These are phyloP conservation scores for Quiscalus mexicanus DNA, from an alignment of 2,113 vertebrate species.

Conservation along the genomic window DNA sequence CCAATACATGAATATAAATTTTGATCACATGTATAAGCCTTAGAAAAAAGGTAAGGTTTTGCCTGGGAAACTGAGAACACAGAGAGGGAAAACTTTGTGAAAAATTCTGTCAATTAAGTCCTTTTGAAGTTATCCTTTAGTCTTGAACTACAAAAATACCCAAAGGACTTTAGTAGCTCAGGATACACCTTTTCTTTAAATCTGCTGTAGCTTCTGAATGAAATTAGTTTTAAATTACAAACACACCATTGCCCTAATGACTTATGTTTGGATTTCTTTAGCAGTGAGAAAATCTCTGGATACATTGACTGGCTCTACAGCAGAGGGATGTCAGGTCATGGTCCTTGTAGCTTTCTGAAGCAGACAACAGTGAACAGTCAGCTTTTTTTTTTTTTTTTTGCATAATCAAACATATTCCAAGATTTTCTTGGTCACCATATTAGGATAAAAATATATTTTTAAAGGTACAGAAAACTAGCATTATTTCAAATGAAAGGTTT, in stretches of 20 bases:
- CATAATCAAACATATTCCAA: not conserved
- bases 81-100: not conserved
- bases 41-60: not conserved
- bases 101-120: not conserved
- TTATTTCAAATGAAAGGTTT: not conserved
- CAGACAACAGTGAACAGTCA: not conserved
- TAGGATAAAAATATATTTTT: not conserved
- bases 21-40: not conserved
- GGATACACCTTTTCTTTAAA: not conserved
- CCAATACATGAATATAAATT: not conserved
- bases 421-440: not conserved
- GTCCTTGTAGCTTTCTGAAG: not conserved
- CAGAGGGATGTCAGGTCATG: not conserved
- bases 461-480: not conserved
- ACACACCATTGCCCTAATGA: not conserved
- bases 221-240: constrained; percentile 11
- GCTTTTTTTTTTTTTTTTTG: not conserved
- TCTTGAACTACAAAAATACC: not conserved
- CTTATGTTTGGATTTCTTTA: not conserved
- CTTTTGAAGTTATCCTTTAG: constrained; percentile 20
- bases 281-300: not conserved
- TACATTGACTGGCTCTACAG: not conserved
- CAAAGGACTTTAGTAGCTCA: not conserved
- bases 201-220: not conserved
- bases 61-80: not conserved